Percentiles rank a stretch among this genome's conserved stretches.
These are phyloP conservation scores for Anarsia innoxiella DNA, from an alignment of 2,888 invertebrate species.

Conservation along the genomic window DNA sequence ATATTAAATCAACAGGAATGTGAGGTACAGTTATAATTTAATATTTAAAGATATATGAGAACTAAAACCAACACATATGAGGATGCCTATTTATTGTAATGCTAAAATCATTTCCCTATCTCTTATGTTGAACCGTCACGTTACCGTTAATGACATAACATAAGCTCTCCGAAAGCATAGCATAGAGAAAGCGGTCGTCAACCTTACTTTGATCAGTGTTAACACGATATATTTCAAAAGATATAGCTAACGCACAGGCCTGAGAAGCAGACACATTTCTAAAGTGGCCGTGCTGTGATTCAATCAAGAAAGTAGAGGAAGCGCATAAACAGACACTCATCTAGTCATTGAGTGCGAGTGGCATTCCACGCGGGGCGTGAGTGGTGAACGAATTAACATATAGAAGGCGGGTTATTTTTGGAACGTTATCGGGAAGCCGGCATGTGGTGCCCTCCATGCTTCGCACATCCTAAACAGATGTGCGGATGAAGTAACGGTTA, in stretches of 20 bases:
- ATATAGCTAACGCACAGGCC: slow-evolving; percentile 30
- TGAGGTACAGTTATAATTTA: too few relatives aligned
- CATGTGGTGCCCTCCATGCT: slow-evolving; percentile 9
- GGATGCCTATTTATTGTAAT: too few relatives aligned
- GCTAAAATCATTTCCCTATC: too few relatives aligned
- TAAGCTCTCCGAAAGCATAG: slow-evolving; percentile 47
- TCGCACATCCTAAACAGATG: slow-evolving; percentile 15
- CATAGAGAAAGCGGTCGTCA: slow-evolving; percentile 56
- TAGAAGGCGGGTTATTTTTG: slow-evolving; percentile 19
- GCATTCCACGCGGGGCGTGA: slow-evolving; percentile 46
- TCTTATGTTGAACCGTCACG: too few relatives aligned
- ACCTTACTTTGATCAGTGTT: slow-evolving; percentile 43
- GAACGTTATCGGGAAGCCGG: slow-evolving; percentile 12
- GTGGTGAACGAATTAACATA: slow-evolving; percentile 49
- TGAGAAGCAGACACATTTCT: slow-evolving; percentile 30
- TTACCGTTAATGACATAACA: too few relatives aligned
- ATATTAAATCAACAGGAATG: too few relatives aligned
- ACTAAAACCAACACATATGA: too few relatives aligned
- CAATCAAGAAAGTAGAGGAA: slow-evolving; percentile 51
- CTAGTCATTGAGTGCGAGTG: slow-evolving; percentile 13
- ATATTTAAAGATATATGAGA: too few relatives aligned
- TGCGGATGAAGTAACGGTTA: slow-evolving; percentile 10
- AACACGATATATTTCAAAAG: slow-evolving; percentile 38
- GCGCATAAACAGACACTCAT: too few relatives aligned
- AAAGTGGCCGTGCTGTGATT: slow-evolving; percentile 37